A percentile compares a stretch with the other conserved stretches of the same genome.
phyloP scores from a whole-genome alignment of 2,113 vertebrate species.

The Carassius carassius region DNA sequence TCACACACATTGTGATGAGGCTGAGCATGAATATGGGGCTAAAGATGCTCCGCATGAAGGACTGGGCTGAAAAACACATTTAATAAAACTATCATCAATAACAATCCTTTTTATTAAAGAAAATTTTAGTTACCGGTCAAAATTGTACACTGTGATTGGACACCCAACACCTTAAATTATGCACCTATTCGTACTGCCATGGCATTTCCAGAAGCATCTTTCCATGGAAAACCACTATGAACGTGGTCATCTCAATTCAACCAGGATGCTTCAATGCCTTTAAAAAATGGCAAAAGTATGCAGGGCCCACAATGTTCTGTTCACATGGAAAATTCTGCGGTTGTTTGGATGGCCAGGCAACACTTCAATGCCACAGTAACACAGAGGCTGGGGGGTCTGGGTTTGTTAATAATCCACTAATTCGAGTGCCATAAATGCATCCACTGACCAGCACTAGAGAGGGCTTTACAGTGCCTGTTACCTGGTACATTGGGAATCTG shows the following conservation, averaged over 20 bases:
- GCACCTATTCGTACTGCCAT: neutral
- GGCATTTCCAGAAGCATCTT: neutral
- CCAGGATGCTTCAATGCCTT: neutral
- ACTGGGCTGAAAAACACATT: conserved; percentile 74
- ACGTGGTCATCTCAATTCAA: neutral
- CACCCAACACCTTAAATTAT: neutral
- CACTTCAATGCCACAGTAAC: conserved; percentile 25
- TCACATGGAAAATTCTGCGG: conserved; percentile 51
- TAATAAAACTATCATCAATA: neutral
- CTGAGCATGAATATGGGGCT: conserved; percentile 95
- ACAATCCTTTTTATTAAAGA: neutral
- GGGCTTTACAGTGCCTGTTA: conserved; percentile 58
- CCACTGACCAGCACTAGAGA: conserved; percentile 38
- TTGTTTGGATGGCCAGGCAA: conserved; percentile 51
- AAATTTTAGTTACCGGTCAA: too few relatives aligned
- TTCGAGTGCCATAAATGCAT: conserved; percentile 31
- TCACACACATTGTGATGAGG: conserved; percentile 97
- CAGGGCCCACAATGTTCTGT: neutral
- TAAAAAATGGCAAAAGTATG: neutral
- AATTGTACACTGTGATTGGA: neutral
- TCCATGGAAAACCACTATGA: conserved; percentile 31
- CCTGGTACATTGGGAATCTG: conserved; percentile 57
- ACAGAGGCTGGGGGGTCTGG: conserved; percentile 38
- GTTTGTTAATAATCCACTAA: conserved; percentile 65
- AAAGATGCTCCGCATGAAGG: conserved; percentile 94